Evolutionary conservation across 2,888 invertebrate genomes (phyloP), one percentile per base, ranked within the genome.

Genomic region (Vandiemenella viatica): DNA sequence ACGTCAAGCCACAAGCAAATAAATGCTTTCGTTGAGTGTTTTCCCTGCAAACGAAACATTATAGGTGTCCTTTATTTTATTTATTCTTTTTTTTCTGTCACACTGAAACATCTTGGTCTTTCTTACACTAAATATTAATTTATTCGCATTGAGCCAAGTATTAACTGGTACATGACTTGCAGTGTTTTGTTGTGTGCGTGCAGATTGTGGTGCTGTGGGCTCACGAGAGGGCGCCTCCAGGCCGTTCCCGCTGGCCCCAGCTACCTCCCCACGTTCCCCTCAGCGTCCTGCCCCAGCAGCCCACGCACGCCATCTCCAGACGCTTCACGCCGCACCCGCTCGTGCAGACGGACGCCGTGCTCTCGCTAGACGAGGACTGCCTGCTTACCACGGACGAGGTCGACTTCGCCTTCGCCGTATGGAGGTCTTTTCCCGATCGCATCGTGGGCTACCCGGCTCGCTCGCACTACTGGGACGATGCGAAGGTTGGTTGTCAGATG

Each of bases 401-500:
- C 54, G 90, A 92, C 67, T 92, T 95, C 72, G 93, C 93, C 26
- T 93, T 92, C 66, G 78, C 76, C 45, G 93, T 95, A 49, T 96
- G 96, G 96, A 77, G 78, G 60, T 80, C 88, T 58, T 95, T 95
- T 71, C 93, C 95, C 1, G 91, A 93, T 59, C 77, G 95, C 43
- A 89, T 96, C 59, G 90, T 96, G 43, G 95, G 95, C 17, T 96
- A 92, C 70, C 91, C 91, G 8, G 90, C 91, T 1, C 74, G 95
- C 53, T 88, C 85, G 49, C 95, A 95, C 67, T 92, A 83, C 66
- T 96, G 93, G 93, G 92, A 95, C 62, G 93, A 93, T 63, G 80
- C 86, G 19, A 89, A 89, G 74, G 87, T 84, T 62, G 51, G 53
- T 48, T n/a, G n/a, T n/a, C n/a, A n/a, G n/a, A n/a, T n/a, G n/a